These are phyloP conservation scores for Triplophysa tibetana DNA, from an alignment of 2,113 vertebrate genomes.

Conservation along the genomic window DNA sequence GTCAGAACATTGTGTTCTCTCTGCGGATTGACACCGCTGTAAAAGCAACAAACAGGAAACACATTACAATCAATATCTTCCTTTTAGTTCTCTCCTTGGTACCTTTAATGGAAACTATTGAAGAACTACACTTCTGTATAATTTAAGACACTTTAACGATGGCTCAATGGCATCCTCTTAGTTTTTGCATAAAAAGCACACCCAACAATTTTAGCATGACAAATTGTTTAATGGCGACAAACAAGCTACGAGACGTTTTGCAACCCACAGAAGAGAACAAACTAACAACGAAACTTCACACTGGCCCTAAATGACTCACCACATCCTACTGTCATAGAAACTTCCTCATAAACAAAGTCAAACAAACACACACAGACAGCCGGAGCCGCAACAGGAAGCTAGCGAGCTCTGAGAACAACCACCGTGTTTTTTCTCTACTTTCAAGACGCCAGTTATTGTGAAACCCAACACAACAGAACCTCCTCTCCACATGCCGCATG, in stretches of 20 bases:
- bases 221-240: background rate
- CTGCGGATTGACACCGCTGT: constrained; percentile 51
- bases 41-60: constrained; percentile 62
- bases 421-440: constrained; percentile 17
- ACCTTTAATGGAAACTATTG: constrained; percentile 53
- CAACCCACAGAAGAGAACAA: constrained; percentile 15
- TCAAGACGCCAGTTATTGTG: constrained; percentile 41
- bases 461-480: constrained; percentile 43
- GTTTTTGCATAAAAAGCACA: background rate
- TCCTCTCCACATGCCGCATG: constrained; percentile 42
- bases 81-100: constrained; percentile 46
- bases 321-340: constrained; percentile 33
- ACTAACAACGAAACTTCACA: constrained; percentile 41
- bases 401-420: constrained; percentile 26
- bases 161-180: background rate
- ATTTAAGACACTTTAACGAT: background rate
- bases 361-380: constrained; percentile 29
- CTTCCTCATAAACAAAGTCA: constrained; percentile 45
- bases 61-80: constrained; percentile 62
- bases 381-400: constrained; percentile 41
- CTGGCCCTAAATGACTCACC: constrained; percentile 38
- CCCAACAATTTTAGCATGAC: background rate
- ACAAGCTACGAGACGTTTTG: background rate
- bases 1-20: constrained; percentile 36
- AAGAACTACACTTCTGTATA: constrained; percentile 7